Conservation (phyloP, 2,797 vertebrate species). For the Otolemur crassicaudatus region DNA sequence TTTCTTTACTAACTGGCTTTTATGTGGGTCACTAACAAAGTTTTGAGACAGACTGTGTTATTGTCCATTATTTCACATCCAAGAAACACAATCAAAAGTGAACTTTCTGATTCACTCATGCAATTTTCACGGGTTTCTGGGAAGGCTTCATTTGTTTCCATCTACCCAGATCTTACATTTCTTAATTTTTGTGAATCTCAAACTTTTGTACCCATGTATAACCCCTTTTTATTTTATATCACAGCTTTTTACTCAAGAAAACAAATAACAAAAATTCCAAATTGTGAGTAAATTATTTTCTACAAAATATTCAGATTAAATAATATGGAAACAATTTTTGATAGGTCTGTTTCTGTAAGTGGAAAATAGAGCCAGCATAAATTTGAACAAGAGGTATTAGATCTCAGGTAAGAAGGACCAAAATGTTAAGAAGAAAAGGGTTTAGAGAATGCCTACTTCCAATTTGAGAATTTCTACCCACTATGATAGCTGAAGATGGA, state of each 20-base stretch:
- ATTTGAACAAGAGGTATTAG: not conserved
- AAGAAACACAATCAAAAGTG: too few species aligned
- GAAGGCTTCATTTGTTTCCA: too few species aligned
- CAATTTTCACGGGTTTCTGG: too few species aligned
- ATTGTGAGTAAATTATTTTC: not conserved
- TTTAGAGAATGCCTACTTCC: not conserved
- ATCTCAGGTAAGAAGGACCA: not conserved
- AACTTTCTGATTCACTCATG: too few species aligned
- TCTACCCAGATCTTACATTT: too few species aligned
- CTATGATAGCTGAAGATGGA: not conserved
- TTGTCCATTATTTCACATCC: too few species aligned
- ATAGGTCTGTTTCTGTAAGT: not conserved
- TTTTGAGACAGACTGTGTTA: too few species aligned
- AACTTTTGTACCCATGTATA: not conserved
- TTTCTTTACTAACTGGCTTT: not conserved
- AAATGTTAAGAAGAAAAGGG: not conserved
- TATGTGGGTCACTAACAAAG: not conserved
- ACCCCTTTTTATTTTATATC: not conserved
- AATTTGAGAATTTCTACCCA: not conserved
- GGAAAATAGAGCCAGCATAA: not conserved
- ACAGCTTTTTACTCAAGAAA: not conserved
- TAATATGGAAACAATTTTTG: not conserved
- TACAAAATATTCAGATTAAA: not conserved
- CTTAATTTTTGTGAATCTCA: too few species aligned
- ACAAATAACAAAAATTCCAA: not conserved